A percentile compares a stretch with the other conserved stretches of the same genome.
These are phyloP conservation scores for Kryptolebias marmoratus DNA, from an alignment of 2,113 vertebrate species.

Conservation along the genomic window DNA sequence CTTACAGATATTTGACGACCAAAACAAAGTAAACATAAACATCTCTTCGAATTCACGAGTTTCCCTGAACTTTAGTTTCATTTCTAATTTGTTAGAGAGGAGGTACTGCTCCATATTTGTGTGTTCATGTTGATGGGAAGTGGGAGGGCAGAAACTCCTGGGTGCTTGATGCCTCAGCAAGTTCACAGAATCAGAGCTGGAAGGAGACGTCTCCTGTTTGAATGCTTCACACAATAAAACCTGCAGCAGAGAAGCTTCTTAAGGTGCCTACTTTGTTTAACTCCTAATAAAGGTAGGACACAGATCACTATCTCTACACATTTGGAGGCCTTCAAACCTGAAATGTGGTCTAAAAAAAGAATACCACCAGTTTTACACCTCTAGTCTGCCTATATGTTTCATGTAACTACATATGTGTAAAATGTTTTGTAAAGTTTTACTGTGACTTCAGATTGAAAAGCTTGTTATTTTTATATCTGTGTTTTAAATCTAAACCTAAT, in stretches of 20 bases:
- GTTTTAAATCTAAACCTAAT: no score
- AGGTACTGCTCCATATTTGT: slow-evolving; percentile 54
- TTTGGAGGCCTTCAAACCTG: no score
- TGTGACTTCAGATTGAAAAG: no score
- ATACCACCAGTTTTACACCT: background rate
- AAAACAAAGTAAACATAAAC: background rate
- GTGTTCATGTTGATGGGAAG: slow-evolving; percentile 15
- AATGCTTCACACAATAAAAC: slow-evolving; percentile 11
- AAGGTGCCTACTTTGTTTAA: slow-evolving; percentile 28
- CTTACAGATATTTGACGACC: background rate
- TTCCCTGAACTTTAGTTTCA: background rate
- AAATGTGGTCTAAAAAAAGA: no score
- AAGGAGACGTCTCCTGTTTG: slow-evolving; percentile 19
- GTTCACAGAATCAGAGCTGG: slow-evolving; percentile 15
- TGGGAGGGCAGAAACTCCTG: slow-evolving; percentile 36
- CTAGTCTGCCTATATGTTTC: no score
- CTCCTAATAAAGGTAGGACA: slow-evolving; percentile 33
- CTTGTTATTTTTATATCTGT: no score
- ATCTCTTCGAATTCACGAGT: background rate
- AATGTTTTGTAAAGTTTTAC: no score
- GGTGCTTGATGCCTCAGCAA: slow-evolving; percentile 37
- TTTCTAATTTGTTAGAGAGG: slow-evolving; percentile 19
- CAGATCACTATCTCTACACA: rapidly evolving
- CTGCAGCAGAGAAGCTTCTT: slow-evolving; percentile 19
- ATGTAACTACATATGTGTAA: no score